These are phyloP conservation scores for Silvanus unidentatus DNA, from an alignment of 2,888 invertebrate genomes.

Conservation along the genomic window DNA sequence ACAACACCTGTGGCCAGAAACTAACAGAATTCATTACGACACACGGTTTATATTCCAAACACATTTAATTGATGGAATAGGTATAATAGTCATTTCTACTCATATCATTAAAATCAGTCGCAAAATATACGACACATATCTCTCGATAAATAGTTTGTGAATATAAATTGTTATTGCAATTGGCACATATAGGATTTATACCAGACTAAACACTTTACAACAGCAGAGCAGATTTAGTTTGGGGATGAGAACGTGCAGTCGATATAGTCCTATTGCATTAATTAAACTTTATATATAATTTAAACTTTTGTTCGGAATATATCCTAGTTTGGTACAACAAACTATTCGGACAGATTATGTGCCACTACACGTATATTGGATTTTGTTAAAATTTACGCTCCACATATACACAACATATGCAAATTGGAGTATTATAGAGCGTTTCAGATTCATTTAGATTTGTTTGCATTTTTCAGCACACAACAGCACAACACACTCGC, in stretches of 20 bases:
- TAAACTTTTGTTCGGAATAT: conserved; percentile 10
- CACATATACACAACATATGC: background rate
- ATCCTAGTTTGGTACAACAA: conserved; percentile 2
- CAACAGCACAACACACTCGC: too few relatives aligned
- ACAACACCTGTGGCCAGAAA: conserved; percentile 28
- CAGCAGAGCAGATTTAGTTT: too few relatives aligned
- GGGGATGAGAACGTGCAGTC: too few relatives aligned
- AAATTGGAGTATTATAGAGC: too few relatives aligned
- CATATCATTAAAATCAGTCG: too few relatives aligned
- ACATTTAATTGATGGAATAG: conserved; percentile 32
- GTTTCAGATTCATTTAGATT: too few relatives aligned
- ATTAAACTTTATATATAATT: conserved; percentile 8
- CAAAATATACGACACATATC: too few relatives aligned
- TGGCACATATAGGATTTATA: too few relatives aligned
- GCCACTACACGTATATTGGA: background rate
- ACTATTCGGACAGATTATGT: background rate
- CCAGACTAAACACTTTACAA: too few relatives aligned
- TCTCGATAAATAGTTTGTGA: too few relatives aligned
- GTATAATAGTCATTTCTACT: conserved; percentile 1
- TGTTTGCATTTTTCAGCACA: too few relatives aligned
- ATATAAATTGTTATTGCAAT: too few relatives aligned
- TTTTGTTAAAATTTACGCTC: conserved; percentile 1
- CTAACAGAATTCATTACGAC: conserved; percentile 34
- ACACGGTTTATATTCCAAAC: conserved; percentile 19
- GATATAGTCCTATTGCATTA: conserved; percentile 8